These are phyloP conservation scores for Pollachius pollachius DNA, from an alignment of 2,113 vertebrate species.

Conservation along the genomic window DNA sequence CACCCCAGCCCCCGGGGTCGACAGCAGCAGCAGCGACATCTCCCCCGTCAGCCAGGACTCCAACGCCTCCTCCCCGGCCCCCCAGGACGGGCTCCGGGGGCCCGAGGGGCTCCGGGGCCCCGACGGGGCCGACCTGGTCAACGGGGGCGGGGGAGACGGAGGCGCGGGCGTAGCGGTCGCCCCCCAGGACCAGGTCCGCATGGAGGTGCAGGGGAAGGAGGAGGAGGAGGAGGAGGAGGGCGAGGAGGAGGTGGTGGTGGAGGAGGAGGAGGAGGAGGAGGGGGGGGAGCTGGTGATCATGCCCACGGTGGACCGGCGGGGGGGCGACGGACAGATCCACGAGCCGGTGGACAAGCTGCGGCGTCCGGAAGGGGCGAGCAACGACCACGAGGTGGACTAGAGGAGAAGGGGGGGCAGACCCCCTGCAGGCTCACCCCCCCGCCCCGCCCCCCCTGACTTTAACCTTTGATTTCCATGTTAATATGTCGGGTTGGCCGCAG, in stretches of 20 bases:
- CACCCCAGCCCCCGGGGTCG: not conserved
- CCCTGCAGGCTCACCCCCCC: slow-evolving; percentile 22
- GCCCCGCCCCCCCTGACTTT: slow-evolving; percentile 11
- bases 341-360: slow-evolving; percentile 95
- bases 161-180: slow-evolving; percentile 53
- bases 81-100: slow-evolving; percentile 70
- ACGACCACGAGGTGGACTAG: slow-evolving; percentile 91
- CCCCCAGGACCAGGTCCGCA: slow-evolving; percentile 86
- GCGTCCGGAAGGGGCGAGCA: slow-evolving; percentile 91
- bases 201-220: slow-evolving; percentile 95
- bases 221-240: slow-evolving; percentile 81
- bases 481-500: too few relatives aligned
- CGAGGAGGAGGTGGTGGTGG: slow-evolving; percentile 66
- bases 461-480: slow-evolving; percentile 4
- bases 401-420: not conserved
- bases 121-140: slow-evolving; percentile 58
- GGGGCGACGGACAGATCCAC: slow-evolving; percentile 94
- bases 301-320: slow-evolving; percentile 88
- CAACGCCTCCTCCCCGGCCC: slow-evolving; percentile 78
- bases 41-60: slow-evolving; percentile 94
- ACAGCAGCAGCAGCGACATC: slow-evolving; percentile 97
- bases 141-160: slow-evolving; percentile 23
- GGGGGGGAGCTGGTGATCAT: slow-evolving; percentile 82
- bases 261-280: slow-evolving; percentile 79
- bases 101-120: slow-evolving; percentile 69